Conservation (phyloP, 2,888 invertebrate genomes). For the Oscheius sp. region DNA sequence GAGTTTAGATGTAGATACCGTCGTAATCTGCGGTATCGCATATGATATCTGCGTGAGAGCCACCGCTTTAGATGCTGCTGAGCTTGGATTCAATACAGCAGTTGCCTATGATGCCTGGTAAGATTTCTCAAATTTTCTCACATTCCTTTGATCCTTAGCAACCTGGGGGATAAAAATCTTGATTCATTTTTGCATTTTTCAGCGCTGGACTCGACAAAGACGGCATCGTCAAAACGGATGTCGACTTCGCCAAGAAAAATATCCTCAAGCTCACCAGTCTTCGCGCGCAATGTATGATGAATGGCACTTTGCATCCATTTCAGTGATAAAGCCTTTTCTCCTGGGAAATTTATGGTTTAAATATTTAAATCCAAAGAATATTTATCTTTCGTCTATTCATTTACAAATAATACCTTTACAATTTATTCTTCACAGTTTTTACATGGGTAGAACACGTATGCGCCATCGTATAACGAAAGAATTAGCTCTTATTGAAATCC, state of each 20-base stretch:
- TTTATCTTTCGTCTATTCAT: no score
- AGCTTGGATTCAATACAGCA: slow-evolving; percentile 6
- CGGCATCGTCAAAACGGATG: not conserved
- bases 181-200: not conserved
- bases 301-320: not conserved
- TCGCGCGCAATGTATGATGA: not conserved
- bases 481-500: not conserved
- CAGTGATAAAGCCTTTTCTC: not conserved
- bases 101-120: slow-evolving; percentile 12
- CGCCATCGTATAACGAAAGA: not conserved
- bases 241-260: not conserved
- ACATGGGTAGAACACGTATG: not conserved
- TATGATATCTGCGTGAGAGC: not conserved
- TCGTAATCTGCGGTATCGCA: not conserved
- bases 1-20: not conserved
- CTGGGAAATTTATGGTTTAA: not conserved
- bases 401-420: not conserved
- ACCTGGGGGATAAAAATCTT: no score
- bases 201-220: not conserved
- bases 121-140: no score
- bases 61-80: not conserved
- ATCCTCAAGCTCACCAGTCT: not conserved
- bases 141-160: no score
- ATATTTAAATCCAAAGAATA: not conserved
- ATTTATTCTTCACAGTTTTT: not conserved